Evolutionary conservation across 1,140 invertebrate genomes (phyloP).

Genomic region (Polyergus mexicanus): DNA sequence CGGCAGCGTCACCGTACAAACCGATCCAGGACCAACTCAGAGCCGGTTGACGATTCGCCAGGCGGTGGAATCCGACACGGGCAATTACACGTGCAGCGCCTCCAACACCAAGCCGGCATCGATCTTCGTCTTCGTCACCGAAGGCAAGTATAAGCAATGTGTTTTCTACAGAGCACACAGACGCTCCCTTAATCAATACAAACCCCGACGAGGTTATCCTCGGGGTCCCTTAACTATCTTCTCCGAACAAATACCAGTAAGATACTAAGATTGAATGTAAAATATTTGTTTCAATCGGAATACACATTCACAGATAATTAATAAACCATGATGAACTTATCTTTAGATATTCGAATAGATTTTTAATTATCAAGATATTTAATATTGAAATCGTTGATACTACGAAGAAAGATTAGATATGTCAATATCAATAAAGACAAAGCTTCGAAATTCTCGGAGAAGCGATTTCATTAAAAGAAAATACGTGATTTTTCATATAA

Average conservation of each 20-base stretch:
- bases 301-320: background rate
- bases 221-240: conserved; percentile 21
- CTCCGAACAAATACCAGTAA: conserved; percentile 10
- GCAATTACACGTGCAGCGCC: conserved; percentile 96
- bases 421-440: background rate
- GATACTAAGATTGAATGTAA: background rate
- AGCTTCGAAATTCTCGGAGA: background rate
- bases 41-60: conserved; percentile 93
- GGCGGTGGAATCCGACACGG: conserved; percentile 94
- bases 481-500: background rate
- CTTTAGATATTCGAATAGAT: background rate
- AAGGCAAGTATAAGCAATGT: conserved; percentile 88
- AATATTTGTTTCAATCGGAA: background rate
- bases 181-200: conserved; percentile 30
- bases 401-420: conserved; percentile 15
- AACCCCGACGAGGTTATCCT: background rate
- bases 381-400: conserved; percentile 19
- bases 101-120: conserved; percentile 95
- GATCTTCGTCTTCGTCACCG: conserved; percentile 95
- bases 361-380: background rate
- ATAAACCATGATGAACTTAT: background rate
- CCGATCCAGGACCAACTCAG: conserved; percentile 94
- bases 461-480: background rate
- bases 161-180: background rate
- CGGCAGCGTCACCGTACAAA: conserved; percentile 94